Base-by-base conservation (phyloP, 2,888 invertebrate species). In the Eremobia ochroleuca region DNA sequence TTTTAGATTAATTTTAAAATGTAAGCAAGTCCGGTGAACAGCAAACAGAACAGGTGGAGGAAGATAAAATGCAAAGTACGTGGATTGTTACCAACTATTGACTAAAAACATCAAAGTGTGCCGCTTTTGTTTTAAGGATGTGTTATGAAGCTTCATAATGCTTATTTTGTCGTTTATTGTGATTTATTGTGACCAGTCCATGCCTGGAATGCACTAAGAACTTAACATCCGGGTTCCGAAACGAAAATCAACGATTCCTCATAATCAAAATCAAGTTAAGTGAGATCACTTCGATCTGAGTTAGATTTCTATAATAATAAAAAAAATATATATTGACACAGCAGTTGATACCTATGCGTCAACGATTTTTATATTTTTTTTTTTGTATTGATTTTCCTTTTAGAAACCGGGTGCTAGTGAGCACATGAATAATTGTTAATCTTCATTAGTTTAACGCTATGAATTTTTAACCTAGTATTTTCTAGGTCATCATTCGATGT, bases 1-100 rank as follows among this genome's bases (percentile, higher is more conserved):
- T 43, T 67, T 70, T 25, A 70, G 25, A 58, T 67, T 55, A 28
- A 55, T 55, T 64, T 69, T 62, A 25, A 25, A 71, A 67, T 75
- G 59, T 49, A 55, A 58, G 40, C 28, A 55, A 80, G 13, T 34
- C 55, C 34, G 61, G 62, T 69, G 65, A 37, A 31, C 72, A 18
- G 31, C 43, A 66, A 70, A 40, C 37, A 46, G 6, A 28, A 40
- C 34, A 58, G 77, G 82, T 72, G 77, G 31, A 85, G 68, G 68
- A 58, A 82, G 61, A 49, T 59, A 43, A 64, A 21, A 62, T 28
- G 72, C 55, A 82, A 82, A 82, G 82, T 76, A 85, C 43, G 82
- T 85, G 72, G 25, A 58, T 66, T 69, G 59, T 82, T 55, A 28
- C 40, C 58, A 65, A 59, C 5, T 68, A 62, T 72, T 58, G 34